These are phyloP conservation scores for Orchesellides sinensis DNA, from an alignment of 2,888 invertebrate genomes.

Conservation along the genomic window DNA sequence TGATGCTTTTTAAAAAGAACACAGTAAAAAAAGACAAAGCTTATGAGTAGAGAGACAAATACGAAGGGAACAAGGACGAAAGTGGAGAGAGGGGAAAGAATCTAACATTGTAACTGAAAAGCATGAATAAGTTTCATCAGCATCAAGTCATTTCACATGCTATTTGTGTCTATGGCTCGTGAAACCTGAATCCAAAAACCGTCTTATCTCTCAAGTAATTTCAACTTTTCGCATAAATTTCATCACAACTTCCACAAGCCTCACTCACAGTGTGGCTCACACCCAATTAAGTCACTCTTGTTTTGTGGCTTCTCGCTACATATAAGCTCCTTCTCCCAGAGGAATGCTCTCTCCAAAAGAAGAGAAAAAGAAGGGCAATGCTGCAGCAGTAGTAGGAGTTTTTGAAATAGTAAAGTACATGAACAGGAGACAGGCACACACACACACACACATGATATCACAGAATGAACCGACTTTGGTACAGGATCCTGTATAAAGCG, in stretches of 20 bases:
- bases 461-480: background rate
- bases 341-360: constrained; percentile 54
- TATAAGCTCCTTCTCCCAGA: constrained; percentile 68
- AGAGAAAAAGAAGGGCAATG: background rate
- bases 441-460: background rate
- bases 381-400: background rate
- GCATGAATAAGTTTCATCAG: constrained; percentile 66
- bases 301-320: constrained; percentile 72
- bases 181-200: constrained; percentile 72
- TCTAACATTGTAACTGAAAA: constrained; percentile 57
- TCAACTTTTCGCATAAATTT: constrained; percentile 75
- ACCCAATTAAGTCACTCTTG: constrained; percentile 75
- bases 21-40: constrained; percentile 22
- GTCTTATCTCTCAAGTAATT: constrained; percentile 75
- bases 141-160: constrained; percentile 71
- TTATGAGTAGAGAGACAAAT: constrained; percentile 22
- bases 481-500: background rate
- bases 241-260: constrained; percentile 66
- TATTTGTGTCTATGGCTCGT: constrained; percentile 68
- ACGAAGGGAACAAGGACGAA: constrained; percentile 24
- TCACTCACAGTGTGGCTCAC: constrained; percentile 69
- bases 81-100: constrained; percentile 36
- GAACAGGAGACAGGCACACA: background rate
- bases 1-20: constrained; percentile 40
- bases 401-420: constrained; percentile 23